phyloP scores from a whole-genome alignment of 2,797 vertebrate genomes.

The Sternotherus odoratus region DNA sequence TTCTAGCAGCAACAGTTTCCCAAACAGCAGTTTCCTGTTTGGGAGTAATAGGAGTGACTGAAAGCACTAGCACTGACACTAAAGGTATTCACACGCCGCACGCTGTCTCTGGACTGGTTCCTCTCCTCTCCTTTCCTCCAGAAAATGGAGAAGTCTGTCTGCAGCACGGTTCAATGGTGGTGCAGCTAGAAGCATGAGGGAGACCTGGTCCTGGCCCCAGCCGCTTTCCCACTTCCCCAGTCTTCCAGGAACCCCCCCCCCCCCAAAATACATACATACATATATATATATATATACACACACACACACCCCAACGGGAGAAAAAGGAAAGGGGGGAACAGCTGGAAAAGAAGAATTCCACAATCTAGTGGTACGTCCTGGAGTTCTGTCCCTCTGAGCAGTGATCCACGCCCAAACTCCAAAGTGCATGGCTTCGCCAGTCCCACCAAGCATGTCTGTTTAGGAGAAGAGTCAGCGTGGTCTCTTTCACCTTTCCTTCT shows the following conservation, averaged over 20 bases:
- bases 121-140: neutral
- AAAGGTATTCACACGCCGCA: neutral
- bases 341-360: conserved; percentile 58
- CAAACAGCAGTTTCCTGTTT: conserved; percentile 56
- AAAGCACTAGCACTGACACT: conserved; percentile 42
- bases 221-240: conserved; percentile 41
- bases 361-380: conserved; percentile 64
- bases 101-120: neutral
- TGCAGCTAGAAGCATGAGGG: neutral
- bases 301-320: conserved; percentile 14
- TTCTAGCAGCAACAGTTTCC: conserved; percentile 74
- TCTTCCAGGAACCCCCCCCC: conserved; percentile 51
- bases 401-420: conserved; percentile 52
- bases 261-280: neutral
- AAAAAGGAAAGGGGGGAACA: conserved; percentile 44
- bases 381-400: conserved; percentile 53
- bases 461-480: conserved; percentile 40
- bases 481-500: conserved; percentile 24
- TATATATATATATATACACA: neutral
- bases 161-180: conserved; percentile 25
- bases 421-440: conserved; percentile 42
- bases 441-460: conserved; percentile 35
- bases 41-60: conserved; percentile 59
- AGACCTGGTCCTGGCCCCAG: conserved; percentile 4
- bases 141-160: neutral